These are phyloP conservation scores for Brachionus angularis DNA, from an alignment of 1,140 invertebrate species.

Conservation along the genomic window DNA sequence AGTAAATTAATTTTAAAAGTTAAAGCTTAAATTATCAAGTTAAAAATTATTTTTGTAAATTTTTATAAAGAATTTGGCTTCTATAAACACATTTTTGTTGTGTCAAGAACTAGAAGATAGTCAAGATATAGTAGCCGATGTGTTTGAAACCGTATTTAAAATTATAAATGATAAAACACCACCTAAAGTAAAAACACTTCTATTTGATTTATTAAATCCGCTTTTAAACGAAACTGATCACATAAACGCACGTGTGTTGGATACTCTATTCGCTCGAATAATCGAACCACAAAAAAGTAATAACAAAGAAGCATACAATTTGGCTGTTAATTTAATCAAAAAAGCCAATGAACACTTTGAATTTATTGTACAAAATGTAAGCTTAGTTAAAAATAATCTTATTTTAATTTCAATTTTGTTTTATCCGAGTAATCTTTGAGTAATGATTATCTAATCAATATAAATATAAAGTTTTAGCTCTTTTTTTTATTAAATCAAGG, in stretches of 20 bases:
- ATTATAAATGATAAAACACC: conserved; percentile 95
- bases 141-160: conserved; percentile 66
- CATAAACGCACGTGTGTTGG: conserved; percentile 84
- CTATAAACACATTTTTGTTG: conserved; percentile 98
- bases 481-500: too few species aligned
- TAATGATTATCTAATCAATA: too few species aligned
- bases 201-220: conserved; percentile 87
- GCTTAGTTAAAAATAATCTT: not conserved
- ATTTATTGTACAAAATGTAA: conserved; percentile 31
- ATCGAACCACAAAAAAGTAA: conserved; percentile 90
- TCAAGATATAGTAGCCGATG: conserved; percentile 87
- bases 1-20: conserved; percentile 49
- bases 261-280: conserved; percentile 88
- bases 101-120: conserved; percentile 95
- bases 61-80: conserved; percentile 85
- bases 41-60: conserved; percentile 24
- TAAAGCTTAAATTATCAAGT: not conserved
- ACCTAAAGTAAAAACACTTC: conserved; percentile 88
- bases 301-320: conserved; percentile 78
- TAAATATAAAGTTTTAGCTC: too few species aligned
- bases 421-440: too few species aligned
- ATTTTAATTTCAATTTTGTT: not conserved
- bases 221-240: conserved; percentile 90
- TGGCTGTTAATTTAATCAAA: conserved; percentile 83
- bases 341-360: conserved; percentile 36